phyloP scores from a whole-genome alignment of 2,888 invertebrate genomes.

The Ferrisia virgata region DNA sequence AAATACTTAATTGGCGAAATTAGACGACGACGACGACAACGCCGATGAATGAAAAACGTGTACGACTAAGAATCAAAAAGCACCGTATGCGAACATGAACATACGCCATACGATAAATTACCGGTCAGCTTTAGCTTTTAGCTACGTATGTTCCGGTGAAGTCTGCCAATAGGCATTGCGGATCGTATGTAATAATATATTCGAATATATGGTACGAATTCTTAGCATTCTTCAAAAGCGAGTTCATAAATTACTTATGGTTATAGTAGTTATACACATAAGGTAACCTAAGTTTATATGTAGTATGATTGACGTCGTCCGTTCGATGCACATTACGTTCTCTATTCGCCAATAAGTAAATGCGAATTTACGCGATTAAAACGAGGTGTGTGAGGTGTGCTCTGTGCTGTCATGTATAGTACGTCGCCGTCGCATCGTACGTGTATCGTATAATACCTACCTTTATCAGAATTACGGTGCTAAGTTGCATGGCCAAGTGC shows the following conservation, averaged over 20 bases:
- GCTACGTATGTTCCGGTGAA: neutral
- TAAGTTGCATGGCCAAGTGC: neutral
- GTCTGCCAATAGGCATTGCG: neutral
- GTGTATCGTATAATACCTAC: too few species aligned
- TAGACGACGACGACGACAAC: too few species aligned
- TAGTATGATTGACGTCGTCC: neutral
- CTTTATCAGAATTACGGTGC: too few species aligned
- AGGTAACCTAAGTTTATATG: too few species aligned
- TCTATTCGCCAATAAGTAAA: neutral
- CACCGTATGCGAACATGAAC: neutral
- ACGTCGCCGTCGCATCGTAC: too few species aligned
- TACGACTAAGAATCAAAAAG: too few species aligned
- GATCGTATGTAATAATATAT: too few species aligned
- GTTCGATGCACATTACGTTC: neutral
- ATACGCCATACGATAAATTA: neutral
- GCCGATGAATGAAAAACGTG: too few species aligned
- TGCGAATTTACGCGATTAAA: slow-evolving; percentile 12
- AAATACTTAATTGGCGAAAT: neutral
- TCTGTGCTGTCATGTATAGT: neutral
- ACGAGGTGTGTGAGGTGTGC: neutral
- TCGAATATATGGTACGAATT: slow-evolving; percentile 1
- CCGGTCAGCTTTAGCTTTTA: neutral
- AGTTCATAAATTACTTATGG: too few species aligned
- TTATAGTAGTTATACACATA: too few species aligned
- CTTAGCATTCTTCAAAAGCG: neutral